phyloP scores from a whole-genome alignment of 2,797 vertebrate genomes.

The Melanotaenia boesemani region DNA sequence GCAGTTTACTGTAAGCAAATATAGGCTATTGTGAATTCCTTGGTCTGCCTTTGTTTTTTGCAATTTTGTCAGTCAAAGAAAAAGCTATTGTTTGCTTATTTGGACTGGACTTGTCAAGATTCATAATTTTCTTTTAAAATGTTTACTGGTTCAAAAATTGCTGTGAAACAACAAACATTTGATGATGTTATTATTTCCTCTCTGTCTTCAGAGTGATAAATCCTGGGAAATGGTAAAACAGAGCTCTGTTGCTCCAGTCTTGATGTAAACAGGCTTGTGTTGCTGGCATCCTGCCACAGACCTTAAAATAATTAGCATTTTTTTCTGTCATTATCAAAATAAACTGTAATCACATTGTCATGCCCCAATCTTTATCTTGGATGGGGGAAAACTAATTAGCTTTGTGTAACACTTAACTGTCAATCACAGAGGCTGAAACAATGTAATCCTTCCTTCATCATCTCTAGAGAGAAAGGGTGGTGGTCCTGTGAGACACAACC shows the following conservation, averaged over 20 bases:
- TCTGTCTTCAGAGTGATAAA: slow-evolving; percentile 11
- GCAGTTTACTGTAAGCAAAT: not conserved
- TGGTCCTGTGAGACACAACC: slow-evolving; percentile 53
- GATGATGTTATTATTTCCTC: slow-evolving; percentile 7
- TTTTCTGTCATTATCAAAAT: slow-evolving; percentile 68
- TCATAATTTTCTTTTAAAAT: not conserved
- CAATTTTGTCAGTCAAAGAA: not conserved
- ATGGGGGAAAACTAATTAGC: slow-evolving; percentile 75
- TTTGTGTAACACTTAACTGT: slow-evolving; percentile 70
- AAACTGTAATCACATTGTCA: slow-evolving; percentile 73
- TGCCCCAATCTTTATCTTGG: slow-evolving; percentile 72
- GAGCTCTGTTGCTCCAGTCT: slow-evolving; percentile 9
- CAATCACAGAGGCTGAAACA: slow-evolving; percentile 73
- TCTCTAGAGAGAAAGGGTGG: slow-evolving; percentile 50
- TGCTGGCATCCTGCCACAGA: slow-evolving; percentile 42
- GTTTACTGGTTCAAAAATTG: no score
- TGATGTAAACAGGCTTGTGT: slow-evolving; percentile 27
- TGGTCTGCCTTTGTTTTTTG: not conserved
- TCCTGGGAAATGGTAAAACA: slow-evolving; percentile 28
- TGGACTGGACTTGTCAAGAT: not conserved
- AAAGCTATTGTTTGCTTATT: not conserved
- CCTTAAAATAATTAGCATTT: slow-evolving; percentile 79
- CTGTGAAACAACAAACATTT: not conserved
- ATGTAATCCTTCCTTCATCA: slow-evolving; percentile 44
- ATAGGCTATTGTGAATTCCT: not conserved